Conservation (phyloP, 2,797 vertebrate genomes). For the Spondyliosoma cantharus region DNA sequence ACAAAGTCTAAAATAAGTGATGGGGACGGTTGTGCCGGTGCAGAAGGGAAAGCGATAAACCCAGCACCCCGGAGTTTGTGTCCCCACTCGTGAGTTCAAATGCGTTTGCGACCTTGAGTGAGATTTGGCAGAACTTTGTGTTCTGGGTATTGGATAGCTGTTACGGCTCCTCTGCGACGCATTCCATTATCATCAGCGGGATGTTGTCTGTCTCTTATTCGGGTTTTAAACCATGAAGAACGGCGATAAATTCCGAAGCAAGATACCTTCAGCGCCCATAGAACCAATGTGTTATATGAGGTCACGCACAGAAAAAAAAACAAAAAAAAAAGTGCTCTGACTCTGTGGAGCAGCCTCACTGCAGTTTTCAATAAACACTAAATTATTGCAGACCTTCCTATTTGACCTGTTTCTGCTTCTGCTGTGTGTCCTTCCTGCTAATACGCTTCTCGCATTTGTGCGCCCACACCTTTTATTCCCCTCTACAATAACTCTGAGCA, state of each 20-base stretch:
- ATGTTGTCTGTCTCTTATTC: slow-evolving; percentile 32
- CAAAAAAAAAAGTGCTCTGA: neutral
- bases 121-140: slow-evolving; percentile 67
- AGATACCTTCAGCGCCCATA: slow-evolving; percentile 19
- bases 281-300: slow-evolving; percentile 32
- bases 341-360: slow-evolving; percentile 13
- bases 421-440: slow-evolving; percentile 27
- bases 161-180: slow-evolving; percentile 46
- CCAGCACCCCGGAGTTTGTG: slow-evolving; percentile 37
- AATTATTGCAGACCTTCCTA: slow-evolving; percentile 28
- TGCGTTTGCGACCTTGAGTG: slow-evolving; percentile 71
- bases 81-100: slow-evolving; percentile 59
- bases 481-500: neutral
- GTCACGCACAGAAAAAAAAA: slow-evolving; percentile 17
- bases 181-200: slow-evolving; percentile 43
- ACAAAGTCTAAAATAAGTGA: slow-evolving; percentile 41
- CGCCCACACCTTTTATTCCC: slow-evolving; percentile 25
- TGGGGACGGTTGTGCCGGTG: slow-evolving; percentile 10
- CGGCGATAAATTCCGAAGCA: slow-evolving; percentile 16
- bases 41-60: slow-evolving; percentile 50
- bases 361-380: slow-evolving; percentile 36
- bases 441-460: slow-evolving; percentile 23
- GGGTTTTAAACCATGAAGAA: slow-evolving; percentile 54
- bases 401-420: slow-evolving; percentile 34
- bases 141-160: slow-evolving; percentile 52